Base-by-base conservation (phyloP, 2,888 invertebrate genomes). In the Alloplasta piceator region DNA sequence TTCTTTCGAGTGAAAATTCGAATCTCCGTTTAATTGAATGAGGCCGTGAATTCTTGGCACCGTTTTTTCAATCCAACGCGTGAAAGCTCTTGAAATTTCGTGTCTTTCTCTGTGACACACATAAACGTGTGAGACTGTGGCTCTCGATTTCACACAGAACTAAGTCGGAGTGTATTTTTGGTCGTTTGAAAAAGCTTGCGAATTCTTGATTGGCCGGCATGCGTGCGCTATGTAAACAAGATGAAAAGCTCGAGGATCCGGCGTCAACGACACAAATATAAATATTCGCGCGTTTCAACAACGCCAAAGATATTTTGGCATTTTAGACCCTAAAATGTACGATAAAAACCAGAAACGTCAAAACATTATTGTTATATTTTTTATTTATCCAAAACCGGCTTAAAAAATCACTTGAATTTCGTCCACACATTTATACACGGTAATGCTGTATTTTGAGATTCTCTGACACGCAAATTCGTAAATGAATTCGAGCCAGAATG, bases 141-240 rank as follows among this genome's bases (percentile, higher is more conserved):
- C 56, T 60, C 16, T 6, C 7, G 60, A 39, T 60, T 6, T 5
- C 36, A 12, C 4, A 41, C 36, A 43, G 12, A 64, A 36, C 63
- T 26, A 9, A 66, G 43, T 43, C 43, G 43, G 38, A 50, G 50
- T 66, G 67, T 73, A 73, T 78, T 78, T 71, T 72, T 26, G 46
- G 72, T 72, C 58, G 38, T 52, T 43, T 10, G 16, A 14, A 26
- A 41, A 39, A 74, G 46, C 56, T 52, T 48, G 39, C 12, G 67
- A 67, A 75, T 75, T 75, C 75, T 60, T 50, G 64, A 74, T 58
- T 16, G 48, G 46, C 36, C 56, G 56, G 48, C 36, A 66, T 66
- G 58, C 66, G 39, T 38, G 64, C 39, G 41, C 50, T 36, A 64
- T 67, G 66, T 75, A 75, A 75, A 75, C 74, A 75, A 67, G 63